Conservation (phyloP, 2,888 invertebrate species). For the Acanthopleura granulata region DNA sequence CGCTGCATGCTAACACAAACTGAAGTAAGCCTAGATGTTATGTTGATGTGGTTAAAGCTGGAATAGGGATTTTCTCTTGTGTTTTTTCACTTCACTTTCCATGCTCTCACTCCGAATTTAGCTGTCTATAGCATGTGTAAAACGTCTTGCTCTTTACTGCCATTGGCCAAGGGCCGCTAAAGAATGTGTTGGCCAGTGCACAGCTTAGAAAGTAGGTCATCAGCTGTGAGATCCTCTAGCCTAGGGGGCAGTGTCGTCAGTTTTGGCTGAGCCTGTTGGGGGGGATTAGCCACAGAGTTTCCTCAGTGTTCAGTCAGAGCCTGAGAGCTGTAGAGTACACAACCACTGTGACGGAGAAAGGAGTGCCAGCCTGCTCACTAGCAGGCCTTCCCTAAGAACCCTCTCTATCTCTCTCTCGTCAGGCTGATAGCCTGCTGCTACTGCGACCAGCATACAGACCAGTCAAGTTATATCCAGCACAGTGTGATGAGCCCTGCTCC, state of each 20-base stretch:
- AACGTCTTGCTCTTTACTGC: not conserved
- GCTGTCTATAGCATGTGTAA: no score
- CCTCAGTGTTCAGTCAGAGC: constrained; percentile 2
- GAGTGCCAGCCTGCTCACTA: not conserved
- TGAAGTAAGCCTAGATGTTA: no score
- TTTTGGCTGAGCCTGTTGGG: constrained; percentile 6
- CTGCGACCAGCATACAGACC: no score
- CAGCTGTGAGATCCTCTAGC: constrained; percentile 4
- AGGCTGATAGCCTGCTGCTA: no score
- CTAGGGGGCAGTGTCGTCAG: constrained; percentile 17
- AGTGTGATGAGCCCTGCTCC: no score
- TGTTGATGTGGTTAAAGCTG: no score
- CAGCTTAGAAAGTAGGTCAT: not conserved
- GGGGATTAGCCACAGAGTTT: constrained; percentile 5
- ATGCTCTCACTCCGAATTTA: no score
- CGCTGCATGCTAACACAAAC: not conserved
- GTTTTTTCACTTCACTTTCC: no score
- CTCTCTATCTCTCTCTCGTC: no score
- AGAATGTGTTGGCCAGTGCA: not conserved
- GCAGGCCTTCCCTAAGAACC: not conserved
- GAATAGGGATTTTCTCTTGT: no score
- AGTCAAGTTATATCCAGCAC: no score
- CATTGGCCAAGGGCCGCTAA: not conserved
- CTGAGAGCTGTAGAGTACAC: constrained; percentile 1
- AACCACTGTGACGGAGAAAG: not conserved